phyloP scores from a whole-genome alignment of 2,797 vertebrate species.

The Betta splendens region DNA sequence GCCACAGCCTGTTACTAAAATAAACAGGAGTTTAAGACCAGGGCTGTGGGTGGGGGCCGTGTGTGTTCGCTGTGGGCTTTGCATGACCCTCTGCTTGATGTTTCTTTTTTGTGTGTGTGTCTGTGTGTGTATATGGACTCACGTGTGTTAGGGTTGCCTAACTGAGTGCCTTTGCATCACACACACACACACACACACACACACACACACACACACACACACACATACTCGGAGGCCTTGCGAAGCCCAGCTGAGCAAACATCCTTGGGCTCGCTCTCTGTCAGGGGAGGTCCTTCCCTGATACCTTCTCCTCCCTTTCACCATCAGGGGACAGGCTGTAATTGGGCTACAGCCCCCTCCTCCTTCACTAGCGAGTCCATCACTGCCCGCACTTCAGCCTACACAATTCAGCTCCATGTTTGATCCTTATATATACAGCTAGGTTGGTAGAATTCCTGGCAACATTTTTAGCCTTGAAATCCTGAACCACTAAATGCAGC shows the following conservation, averaged over 20 bases:
- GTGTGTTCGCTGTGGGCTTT: conserved; percentile 63
- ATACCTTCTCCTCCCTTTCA: conserved; percentile 53
- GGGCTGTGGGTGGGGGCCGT: conserved; percentile 51
- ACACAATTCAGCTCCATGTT: conserved; percentile 68
- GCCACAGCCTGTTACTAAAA: conserved; percentile 82
- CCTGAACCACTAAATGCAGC: conserved; percentile 76
- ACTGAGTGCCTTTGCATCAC: conserved; percentile 39
- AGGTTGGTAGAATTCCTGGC: conserved; percentile 76
- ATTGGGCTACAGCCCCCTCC: conserved; percentile 59
- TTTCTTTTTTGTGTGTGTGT: conserved; percentile 40
- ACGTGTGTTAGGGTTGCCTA: conserved; percentile 17
- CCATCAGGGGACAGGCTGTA: conserved; percentile 65
- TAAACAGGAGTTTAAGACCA: conserved; percentile 70
- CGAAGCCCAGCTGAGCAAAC: conserved; percentile 84
- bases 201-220: conserved; percentile 44
- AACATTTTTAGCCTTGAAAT: conserved; percentile 81
- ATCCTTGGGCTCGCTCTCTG: conserved; percentile 69
- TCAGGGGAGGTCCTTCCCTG: conserved; percentile 65
- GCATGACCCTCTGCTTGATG: conserved; percentile 37
- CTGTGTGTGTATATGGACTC: conserved; percentile 30
- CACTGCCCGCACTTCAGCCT: conserved; percentile 57
- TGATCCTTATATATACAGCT: conserved; percentile 82
- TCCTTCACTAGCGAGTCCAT: conserved; percentile 65
- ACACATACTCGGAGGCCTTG: conserved; percentile 57
- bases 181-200: conserved; percentile 37